Conservation (phyloP, 1,140 invertebrate species). For the Chrysopa pallens region DNA sequence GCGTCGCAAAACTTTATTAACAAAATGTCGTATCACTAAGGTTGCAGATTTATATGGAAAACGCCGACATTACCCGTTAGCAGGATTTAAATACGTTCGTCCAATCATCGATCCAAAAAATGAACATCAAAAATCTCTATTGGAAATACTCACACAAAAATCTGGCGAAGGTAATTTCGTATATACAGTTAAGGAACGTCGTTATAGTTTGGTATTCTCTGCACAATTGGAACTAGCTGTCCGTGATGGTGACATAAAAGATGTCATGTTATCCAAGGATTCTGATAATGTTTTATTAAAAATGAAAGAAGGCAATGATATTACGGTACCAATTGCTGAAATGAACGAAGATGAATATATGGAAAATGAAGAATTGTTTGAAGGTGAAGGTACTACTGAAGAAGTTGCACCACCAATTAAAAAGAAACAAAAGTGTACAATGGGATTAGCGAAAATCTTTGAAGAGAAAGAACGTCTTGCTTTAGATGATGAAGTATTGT, state of each 20-base stretch:
- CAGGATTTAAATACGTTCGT: conserved; percentile 55
- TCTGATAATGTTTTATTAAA: conserved; percentile 53
- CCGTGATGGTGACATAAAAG: conserved; percentile 53
- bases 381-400: conserved; percentile 34
- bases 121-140: conserved; percentile 37
- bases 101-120: conserved; percentile 44
- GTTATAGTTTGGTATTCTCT: conserved; percentile 55
- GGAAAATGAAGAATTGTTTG: conserved; percentile 35
- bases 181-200: conserved; percentile 54
- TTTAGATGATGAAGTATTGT: conserved; percentile 33
- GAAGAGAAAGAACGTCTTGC: conserved; percentile 51
- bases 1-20: conserved; percentile 26
- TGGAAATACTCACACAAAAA: conserved; percentile 40
- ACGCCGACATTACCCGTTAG: conserved; percentile 40
- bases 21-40: conserved; percentile 45
- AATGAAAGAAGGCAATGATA: conserved; percentile 48
- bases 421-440: conserved; percentile 31
- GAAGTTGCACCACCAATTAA: conserved; percentile 34
- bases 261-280: conserved; percentile 55
- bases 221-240: conserved; percentile 56
- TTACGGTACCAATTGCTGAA: conserved; percentile 38
- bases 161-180: conserved; percentile 41
- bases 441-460: conserved; percentile 50
- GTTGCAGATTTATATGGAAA: conserved; percentile 39
- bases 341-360: conserved; percentile 39